Evolutionary conservation across 1,140 invertebrate genomes (phyloP), one percentile per base, ranked within the genome.

Genomic region (Lordiphosa mommai): DNA sequence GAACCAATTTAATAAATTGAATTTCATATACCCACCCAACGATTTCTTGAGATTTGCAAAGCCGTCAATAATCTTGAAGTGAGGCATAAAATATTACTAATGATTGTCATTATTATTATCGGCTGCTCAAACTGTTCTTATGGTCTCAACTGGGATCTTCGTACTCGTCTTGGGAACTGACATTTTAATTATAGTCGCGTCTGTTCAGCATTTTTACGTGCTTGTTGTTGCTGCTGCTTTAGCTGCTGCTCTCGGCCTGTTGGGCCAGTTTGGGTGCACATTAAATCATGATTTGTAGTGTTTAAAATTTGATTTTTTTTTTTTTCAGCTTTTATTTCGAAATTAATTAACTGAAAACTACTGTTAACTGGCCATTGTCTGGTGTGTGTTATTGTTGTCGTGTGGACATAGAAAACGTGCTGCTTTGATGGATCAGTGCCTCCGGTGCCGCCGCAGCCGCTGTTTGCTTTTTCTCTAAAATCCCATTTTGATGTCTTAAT

Each of bases 341-440:
- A 82, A 84, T 76, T 76, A 82, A 80, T 82, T 80, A 82, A 67
- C 58, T 57, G 61, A 59, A 74, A 84, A 76, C 67, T 68, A 76
- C 76, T 84, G 76, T 84, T 82, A 84, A 72, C 71, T 74, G 58
- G 43, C 40, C 32, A 41, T 51, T 60, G 63, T 63, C 53, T 66
- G 14, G 58, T 33, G 33, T 41, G 33, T 43, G 9, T 6, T 17
- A 20, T 32, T 12, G 13, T 13, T 41, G 20, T 46, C 30, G 50
- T 49, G 38, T 65, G 64, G 70, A 74, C 65, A 74, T 17, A 58
- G 38, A 79, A 80, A 79, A 70, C 76, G 70, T 79, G 72, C 47
- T 68, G 59, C 55, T 72, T 76, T 79, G 67, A 79, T 66, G 57
- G 58, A 72, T 79, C 63, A 34, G 29, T 36, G 65, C 36, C 48